Evolutionary conservation across 1,140 invertebrate species (phyloP).

Genomic region (Drosophila bocqueti): DNA sequence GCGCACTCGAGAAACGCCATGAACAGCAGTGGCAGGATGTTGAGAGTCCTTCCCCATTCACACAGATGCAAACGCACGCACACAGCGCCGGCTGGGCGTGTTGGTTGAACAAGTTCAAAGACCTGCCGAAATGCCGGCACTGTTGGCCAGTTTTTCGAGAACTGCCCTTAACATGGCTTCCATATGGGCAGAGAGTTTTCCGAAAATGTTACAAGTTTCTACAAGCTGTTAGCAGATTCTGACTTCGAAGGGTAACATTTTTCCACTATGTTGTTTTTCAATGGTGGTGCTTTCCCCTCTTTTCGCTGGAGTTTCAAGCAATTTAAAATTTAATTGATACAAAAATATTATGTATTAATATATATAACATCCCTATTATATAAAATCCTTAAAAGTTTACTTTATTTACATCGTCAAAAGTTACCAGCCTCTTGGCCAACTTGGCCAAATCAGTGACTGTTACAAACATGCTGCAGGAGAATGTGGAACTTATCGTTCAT

Average conservation of each 20-base stretch:
- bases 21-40: constrained; percentile 42
- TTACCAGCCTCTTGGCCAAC: background rate
- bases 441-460: background rate
- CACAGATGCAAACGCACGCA: constrained; percentile 20
- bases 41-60: constrained; percentile 47
- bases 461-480: background rate
- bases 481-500: background rate
- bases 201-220: background rate
- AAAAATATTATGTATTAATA: background rate
- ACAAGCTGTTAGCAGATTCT: background rate
- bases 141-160: constrained; percentile 33
- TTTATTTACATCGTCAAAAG: too few species aligned
- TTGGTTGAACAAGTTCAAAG: constrained; percentile 63
- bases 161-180: constrained; percentile 25
- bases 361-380: too few species aligned
- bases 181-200: constrained; percentile 6
- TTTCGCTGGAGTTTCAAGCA: background rate
- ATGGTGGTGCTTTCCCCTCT: background rate
- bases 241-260: background rate
- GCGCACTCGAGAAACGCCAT: constrained; percentile 57
- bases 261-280: too few species aligned
- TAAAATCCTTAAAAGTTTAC: too few species aligned
- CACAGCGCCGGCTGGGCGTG: constrained; percentile 4
- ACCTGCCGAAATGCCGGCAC: constrained; percentile 66
- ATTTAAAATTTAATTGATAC: background rate